Evolutionary conservation across 2,888 invertebrate genomes (phyloP), one percentile per base, ranked within the genome.

Genomic region (Punctoribates punctum): DNA sequence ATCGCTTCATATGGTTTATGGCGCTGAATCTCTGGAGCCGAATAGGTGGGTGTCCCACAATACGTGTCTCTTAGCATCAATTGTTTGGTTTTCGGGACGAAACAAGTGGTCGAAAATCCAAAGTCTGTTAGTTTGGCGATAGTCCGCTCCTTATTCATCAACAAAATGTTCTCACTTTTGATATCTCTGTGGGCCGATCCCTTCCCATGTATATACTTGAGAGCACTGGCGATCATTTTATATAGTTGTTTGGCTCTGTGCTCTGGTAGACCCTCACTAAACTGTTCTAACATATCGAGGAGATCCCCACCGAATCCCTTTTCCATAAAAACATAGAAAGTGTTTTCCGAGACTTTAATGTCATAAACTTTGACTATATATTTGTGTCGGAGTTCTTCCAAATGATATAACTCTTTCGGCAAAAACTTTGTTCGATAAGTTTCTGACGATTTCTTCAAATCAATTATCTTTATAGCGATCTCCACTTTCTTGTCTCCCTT

Each of bases 21-120:
- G 82, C 83, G 90, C 67, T 94, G 85, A 78, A 94, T 90, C 84
- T 94, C 94, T 0, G 93, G 93, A 0, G 94, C 91, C 0, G 91
- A 93, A 83, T 94, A 94, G 6, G 92, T 91, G 17, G 93, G 85
- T 15, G 92, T 92, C 0, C 93, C 94, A 82, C 93, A 94, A 82
- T 90, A 93, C 0, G 93, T 93, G 81, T 89, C 88, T 80, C 92
- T 92, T 73, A 93, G 87, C 6, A 92, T 89, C 51, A 91, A 86
- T 75, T 90, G 87, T 11, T 73, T 73, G 17, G 62, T 70, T 4
- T 29, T 17, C 0, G 23, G 62, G 17, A 75, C 75, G 25, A 73
- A 75, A 81, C 85, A 85, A 77, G 82, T 80, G 38, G 88, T 83
- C 0, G 88, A 85, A 82, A 89, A 89, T 13, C 90, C 90, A 82